A percentile compares a stretch with the other conserved stretches of the same genome.
Conservation (phyloP, 2,797 vertebrate species). For the Poeciliopsis presidionis region DNA sequence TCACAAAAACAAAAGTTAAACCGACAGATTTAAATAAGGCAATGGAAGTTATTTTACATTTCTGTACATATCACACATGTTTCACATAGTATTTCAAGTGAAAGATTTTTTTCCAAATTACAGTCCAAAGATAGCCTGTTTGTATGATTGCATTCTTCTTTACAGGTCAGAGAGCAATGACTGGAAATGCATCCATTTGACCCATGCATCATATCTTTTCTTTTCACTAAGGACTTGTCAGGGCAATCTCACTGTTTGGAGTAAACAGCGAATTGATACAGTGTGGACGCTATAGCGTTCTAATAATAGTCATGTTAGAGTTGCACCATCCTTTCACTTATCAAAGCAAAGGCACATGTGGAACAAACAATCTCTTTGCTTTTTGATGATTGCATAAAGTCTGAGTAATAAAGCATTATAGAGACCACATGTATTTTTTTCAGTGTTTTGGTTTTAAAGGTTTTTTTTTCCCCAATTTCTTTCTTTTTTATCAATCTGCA, state of each 20-base stretch:
- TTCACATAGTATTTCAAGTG: not conserved
- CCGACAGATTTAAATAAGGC: not conserved
- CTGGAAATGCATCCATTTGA: slow-evolving; percentile 12
- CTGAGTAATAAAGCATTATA: not conserved
- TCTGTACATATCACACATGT: not conserved
- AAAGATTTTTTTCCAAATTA: not conserved
- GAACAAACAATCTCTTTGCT: not conserved
- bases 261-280: not conserved
- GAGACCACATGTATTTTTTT: not conserved
- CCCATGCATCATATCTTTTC: not conserved
- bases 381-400: not conserved
- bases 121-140: not conserved
- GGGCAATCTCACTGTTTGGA: not conserved
- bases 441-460: not conserved
- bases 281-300: not conserved
- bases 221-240: not conserved
- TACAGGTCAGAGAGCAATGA: slow-evolving; percentile 34
- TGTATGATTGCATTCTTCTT: slow-evolving; percentile 13
- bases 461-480: not conserved
- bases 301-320: slow-evolving; percentile 6
- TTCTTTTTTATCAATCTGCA: not conserved
- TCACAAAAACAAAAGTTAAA: not conserved
- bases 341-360: not conserved
- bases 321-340: slow-evolving; percentile 2
- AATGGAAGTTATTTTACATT: not conserved